These are phyloP conservation scores for Saimiri boliviensis DNA, from an alignment of 2,113 vertebrate species.

Conservation along the genomic window DNA sequence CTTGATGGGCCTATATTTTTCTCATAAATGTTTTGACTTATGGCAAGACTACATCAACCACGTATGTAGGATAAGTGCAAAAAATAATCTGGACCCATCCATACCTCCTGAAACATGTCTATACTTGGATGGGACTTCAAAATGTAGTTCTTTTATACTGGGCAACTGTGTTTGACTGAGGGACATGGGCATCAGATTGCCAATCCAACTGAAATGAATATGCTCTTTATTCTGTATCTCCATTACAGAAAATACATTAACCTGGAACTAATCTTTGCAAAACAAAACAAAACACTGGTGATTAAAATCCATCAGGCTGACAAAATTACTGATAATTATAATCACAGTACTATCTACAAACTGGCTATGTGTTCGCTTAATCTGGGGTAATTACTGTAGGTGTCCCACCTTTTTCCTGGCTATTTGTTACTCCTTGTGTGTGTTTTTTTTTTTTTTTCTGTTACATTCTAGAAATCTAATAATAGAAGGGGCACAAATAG, in stretches of 20 bases:
- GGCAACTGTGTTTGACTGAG: neutral
- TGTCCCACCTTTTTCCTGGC: neutral
- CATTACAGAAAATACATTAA: neutral
- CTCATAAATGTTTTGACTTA: conserved; percentile 2
- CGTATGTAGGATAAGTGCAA: neutral
- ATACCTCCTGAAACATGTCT: neutral
- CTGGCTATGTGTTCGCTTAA: neutral
- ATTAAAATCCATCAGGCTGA: neutral
- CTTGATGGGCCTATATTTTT: neutral
- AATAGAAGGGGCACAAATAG: neutral
- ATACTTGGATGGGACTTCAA: neutral
- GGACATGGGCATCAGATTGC: neutral
- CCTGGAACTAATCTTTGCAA: neutral
- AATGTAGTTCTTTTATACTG: neutral
- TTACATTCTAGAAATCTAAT: neutral
- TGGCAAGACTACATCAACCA: neutral
- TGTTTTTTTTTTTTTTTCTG: neutral
- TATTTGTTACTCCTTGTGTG: neutral
- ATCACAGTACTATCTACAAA: neutral
- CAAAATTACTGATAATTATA: neutral
- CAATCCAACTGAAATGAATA: neutral
- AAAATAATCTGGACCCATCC: neutral
- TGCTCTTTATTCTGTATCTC: neutral
- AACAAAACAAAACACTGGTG: neutral
- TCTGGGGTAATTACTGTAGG: neutral